These are phyloP conservation scores for Macroglossus sobrinus DNA, from an alignment of 2,113 vertebrate species.

Conservation along the genomic window DNA sequence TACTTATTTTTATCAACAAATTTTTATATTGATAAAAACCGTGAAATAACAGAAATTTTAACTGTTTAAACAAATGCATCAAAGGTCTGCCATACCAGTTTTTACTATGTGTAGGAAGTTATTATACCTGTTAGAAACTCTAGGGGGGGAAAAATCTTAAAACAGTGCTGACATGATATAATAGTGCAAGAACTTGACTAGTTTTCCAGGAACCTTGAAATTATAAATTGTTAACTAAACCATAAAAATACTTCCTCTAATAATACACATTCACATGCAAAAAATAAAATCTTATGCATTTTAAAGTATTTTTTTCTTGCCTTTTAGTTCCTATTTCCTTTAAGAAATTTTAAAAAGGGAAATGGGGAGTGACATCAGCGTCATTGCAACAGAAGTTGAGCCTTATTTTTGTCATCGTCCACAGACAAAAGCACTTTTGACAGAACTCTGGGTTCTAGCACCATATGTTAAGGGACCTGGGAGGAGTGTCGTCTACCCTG, in stretches of 20 bases:
- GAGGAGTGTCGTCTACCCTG: not conserved
- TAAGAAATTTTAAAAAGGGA: not conserved
- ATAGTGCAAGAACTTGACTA: not conserved
- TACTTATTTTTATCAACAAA: not conserved
- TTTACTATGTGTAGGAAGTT: not conserved
- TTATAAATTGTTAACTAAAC: not conserved
- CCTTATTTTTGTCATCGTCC: not conserved
- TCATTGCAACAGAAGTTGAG: not conserved
- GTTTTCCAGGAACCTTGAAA: not conserved
- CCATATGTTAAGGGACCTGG: not conserved
- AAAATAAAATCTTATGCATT: not conserved
- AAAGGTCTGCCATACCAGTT: not conserved
- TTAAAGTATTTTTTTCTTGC: not conserved
- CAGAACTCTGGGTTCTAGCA: not conserved
- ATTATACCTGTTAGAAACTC: not conserved
- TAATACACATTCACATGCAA: not conserved
- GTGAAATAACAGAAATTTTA: not conserved
- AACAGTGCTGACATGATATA: not conserved
- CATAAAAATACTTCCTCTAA: not conserved
- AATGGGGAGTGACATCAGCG: not conserved
- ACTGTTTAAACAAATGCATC: not conserved
- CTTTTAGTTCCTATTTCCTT: not conserved
- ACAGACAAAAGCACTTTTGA: not conserved
- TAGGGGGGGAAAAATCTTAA: not conserved
- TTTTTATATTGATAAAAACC: not conserved